Percentiles rank a stretch among this genome's conserved stretches.
These are phyloP conservation scores for Daubentonia madagascariensis DNA, from an alignment of 2,113 vertebrate genomes.

Conservation along the genomic window DNA sequence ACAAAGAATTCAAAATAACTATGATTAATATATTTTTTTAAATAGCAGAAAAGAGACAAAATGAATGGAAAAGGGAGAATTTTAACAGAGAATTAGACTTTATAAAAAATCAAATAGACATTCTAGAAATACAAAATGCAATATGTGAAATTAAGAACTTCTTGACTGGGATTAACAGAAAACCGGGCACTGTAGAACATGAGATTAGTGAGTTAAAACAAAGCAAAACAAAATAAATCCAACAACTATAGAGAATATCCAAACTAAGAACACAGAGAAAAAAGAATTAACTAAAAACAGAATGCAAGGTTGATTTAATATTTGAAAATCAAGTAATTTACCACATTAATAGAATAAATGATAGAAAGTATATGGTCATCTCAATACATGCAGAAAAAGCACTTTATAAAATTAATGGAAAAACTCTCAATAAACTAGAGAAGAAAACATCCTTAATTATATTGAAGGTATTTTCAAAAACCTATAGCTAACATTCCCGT, in stretches of 20 bases:
- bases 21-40: neutral
- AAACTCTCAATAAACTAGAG: neutral
- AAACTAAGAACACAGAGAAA: neutral
- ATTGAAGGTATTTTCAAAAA: neutral
- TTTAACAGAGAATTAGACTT: neutral
- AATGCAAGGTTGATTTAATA: neutral
- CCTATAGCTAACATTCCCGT: neutral
- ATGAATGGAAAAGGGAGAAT: neutral
- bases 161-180: neutral
- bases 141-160: neutral
- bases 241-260: neutral
- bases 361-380: neutral
- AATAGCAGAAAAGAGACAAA: neutral
- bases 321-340: neutral
- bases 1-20: neutral
- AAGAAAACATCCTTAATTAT: neutral
- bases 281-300: neutral
- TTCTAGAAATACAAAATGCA: neutral
- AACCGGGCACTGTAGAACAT: neutral
- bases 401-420: neutral
- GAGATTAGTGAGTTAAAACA: neutral
- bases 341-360: neutral
- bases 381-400: neutral
- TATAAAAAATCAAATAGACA: neutral
- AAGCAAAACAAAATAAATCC: neutral